Conservation (phyloP, 2,113 vertebrate species). For the Fregetta grallaria region DNA sequence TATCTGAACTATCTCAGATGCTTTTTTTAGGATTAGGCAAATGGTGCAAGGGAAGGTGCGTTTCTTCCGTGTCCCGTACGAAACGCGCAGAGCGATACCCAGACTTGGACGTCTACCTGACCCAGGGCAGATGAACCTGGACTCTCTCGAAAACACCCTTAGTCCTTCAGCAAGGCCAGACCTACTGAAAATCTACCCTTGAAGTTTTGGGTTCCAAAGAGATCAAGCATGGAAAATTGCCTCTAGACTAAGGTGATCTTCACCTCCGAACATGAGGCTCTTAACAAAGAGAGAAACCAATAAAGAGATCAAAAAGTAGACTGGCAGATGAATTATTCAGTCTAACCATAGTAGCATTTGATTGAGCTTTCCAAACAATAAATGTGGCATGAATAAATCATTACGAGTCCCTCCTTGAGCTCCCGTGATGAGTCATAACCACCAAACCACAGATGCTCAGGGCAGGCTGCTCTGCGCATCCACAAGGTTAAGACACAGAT, state of each 20-base stretch:
- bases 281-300: not conserved
- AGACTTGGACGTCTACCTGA: rapidly evolving
- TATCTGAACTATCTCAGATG: not conserved
- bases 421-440: constrained; percentile 9
- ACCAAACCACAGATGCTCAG: not conserved
- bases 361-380: constrained; percentile 46
- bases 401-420: constrained; percentile 4
- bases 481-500: not conserved
- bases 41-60: not conserved
- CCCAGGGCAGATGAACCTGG: not conserved
- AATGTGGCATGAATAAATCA: constrained; percentile 35
- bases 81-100: not conserved
- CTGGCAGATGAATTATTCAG: not conserved
- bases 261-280: not conserved
- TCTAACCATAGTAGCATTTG: not conserved
- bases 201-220: not conserved
- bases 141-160: not conserved
- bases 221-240: not conserved
- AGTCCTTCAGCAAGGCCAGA: not conserved
- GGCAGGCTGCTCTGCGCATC: not conserved
- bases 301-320: not conserved
- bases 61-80: rapidly evolving
- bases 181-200: not conserved
- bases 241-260: not conserved
- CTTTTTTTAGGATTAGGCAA: not conserved